These are phyloP conservation scores for Spheniscus mendiculus DNA, from an alignment of 2,113 vertebrate genomes.

Conservation along the genomic window DNA sequence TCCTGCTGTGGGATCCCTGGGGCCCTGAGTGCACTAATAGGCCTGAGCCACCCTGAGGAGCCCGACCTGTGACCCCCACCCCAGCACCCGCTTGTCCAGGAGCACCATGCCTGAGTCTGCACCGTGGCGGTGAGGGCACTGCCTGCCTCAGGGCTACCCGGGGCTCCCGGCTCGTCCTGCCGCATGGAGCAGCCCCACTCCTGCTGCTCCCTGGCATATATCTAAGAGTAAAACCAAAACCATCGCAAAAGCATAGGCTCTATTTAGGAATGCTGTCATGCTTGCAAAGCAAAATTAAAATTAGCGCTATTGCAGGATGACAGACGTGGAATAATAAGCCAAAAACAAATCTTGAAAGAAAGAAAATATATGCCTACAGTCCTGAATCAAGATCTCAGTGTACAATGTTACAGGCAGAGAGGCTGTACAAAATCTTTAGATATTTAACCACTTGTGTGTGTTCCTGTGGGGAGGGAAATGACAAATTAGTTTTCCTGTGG, in stretches of 20 bases:
- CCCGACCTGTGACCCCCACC: background rate
- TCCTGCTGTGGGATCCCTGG: background rate
- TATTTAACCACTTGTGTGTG: background rate
- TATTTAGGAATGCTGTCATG: background rate
- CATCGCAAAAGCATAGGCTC: background rate
- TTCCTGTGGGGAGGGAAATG: conserved; percentile 15
- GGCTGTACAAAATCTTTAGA: background rate
- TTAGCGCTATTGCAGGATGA: background rate
- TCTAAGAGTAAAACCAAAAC: background rate
- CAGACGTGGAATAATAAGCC: background rate
- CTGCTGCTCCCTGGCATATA: background rate
- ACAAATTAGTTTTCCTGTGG: conserved; percentile 10
- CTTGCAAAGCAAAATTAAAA: conserved; percentile 2
- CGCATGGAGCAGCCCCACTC: background rate
- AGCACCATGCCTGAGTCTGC: background rate
- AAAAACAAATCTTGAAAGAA: background rate
- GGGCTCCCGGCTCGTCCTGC: background rate
- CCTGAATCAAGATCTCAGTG: background rate
- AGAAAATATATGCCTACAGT: background rate
- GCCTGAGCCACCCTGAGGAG: background rate
- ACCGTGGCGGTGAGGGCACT: background rate
- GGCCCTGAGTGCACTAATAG: background rate
- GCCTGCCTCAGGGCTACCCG: background rate
- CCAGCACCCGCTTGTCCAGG: background rate
- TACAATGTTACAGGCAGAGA: background rate